These are phyloP conservation scores for Hystrix cristata DNA, from an alignment of 2,113 vertebrate species.

Conservation along the genomic window DNA sequence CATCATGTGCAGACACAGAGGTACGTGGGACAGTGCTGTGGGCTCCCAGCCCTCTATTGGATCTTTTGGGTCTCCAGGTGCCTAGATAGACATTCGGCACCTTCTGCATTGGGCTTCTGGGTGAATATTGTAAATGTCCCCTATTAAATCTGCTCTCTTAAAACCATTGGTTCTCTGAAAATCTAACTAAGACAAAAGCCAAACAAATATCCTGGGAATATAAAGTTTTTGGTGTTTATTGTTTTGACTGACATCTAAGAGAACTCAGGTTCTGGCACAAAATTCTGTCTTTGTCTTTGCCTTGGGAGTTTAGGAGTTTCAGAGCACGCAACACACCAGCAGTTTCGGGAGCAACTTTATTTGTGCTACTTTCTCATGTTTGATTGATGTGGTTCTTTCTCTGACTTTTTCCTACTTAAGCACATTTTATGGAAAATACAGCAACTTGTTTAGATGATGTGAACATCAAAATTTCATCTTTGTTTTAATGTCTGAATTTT, in stretches of 20 bases:
- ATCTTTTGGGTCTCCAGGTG: too few species aligned
- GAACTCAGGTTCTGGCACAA: neutral
- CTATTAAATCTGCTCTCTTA: too few species aligned
- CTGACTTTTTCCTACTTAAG: neutral
- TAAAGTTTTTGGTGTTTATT: neutral
- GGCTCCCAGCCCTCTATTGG: too few species aligned
- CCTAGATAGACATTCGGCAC: too few species aligned
- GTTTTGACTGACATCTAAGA: neutral
- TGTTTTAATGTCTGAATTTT: conserved; percentile 51
- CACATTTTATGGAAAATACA: neutral
- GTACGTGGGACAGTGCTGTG: too few species aligned
- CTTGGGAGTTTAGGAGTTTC: neutral
- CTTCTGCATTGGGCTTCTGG: too few species aligned
- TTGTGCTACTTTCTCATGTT: neutral
- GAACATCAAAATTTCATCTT: neutral
- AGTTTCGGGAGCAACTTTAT: neutral
- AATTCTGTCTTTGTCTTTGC: neutral
- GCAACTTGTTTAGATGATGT: neutral
- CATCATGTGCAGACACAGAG: too few species aligned
- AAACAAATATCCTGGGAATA: neutral
- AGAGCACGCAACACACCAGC: rapidly evolving
- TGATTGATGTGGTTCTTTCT: neutral
- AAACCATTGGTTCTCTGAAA: too few species aligned
- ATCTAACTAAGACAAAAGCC: too few species aligned
- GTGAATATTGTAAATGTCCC: too few species aligned